These are phyloP conservation scores for Notoglanidium macrostoma DNA, from an alignment of 2,797 vertebrate genomes.

Conservation along the genomic window DNA sequence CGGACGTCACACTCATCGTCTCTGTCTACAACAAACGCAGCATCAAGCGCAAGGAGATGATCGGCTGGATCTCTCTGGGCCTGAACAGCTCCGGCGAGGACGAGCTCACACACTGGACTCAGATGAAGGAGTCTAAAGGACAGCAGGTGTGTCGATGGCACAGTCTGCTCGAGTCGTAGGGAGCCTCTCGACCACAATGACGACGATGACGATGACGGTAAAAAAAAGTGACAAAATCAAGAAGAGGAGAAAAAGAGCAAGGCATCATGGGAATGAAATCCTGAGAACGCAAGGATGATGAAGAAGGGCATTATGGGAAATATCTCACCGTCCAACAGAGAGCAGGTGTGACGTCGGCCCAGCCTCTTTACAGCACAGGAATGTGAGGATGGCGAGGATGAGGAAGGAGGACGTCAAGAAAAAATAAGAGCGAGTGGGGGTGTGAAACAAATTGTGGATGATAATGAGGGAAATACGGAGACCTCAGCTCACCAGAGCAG, in stretches of 20 bases:
- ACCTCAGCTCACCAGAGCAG: slow-evolving; percentile 19
- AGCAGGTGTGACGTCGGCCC: neutral
- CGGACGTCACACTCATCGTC: slow-evolving; percentile 95
- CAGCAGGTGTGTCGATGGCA: slow-evolving; percentile 97
- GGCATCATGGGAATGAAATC: neutral
- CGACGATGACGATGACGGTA: neutral
- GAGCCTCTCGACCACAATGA: neutral
- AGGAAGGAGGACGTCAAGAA: neutral
- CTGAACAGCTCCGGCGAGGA: slow-evolving; percentile 98
- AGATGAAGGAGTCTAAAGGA: slow-evolving; percentile 97
- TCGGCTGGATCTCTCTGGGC: slow-evolving; percentile 96
- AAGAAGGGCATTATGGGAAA: neutral
- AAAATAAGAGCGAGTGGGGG: neutral
- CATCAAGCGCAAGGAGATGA: slow-evolving; percentile 98
- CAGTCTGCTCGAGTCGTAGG: slow-evolving; percentile 89
- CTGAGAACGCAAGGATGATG: neutral
- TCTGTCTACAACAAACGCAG: slow-evolving; percentile 98
- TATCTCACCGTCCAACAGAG: neutral
- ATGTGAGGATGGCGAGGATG: neutral
- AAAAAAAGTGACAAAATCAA: neutral
- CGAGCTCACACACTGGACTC: slow-evolving; percentile 94
- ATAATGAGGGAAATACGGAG: neutral
- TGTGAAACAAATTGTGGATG: neutral
- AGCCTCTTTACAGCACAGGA: neutral
- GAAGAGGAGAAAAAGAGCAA: neutral